These are phyloP conservation scores for Prunella himalayana DNA, from an alignment of 2,113 vertebrate genomes.

Conservation along the genomic window DNA sequence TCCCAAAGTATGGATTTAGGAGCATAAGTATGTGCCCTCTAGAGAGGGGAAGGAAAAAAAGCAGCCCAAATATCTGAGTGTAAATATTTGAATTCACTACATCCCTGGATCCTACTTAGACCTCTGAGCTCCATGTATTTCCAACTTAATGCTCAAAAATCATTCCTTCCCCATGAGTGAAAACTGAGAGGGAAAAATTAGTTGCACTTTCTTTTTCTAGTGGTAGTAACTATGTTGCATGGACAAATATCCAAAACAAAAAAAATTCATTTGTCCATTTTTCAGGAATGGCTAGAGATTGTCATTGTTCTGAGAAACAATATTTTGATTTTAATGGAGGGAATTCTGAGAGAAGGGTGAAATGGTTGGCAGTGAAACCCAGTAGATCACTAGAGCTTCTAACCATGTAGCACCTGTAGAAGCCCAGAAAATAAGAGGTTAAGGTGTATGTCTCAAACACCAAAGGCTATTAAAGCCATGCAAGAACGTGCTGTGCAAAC, in stretches of 20 bases:
- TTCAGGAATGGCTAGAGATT: not conserved
- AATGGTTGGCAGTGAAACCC: not conserved
- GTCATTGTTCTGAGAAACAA: not conserved
- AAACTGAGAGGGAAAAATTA: not conserved
- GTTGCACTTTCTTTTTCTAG: not conserved
- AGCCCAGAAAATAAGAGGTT: not conserved
- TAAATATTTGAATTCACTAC: not conserved
- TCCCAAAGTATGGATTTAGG: not conserved
- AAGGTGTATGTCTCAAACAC: not conserved
- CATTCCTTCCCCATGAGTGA: not conserved
- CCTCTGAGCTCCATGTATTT: not conserved
- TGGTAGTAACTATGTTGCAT: rapidly evolving
- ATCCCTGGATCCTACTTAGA: not conserved
- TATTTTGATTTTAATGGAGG: not conserved
- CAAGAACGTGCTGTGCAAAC: not conserved
- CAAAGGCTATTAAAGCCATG: not conserved
- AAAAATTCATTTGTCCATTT: not conserved
- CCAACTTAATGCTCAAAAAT: not conserved
- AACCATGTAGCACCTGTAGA: not conserved
- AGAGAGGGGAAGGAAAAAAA: not conserved
- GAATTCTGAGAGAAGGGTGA: not conserved
- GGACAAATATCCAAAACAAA: not conserved
- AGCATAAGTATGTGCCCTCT: not conserved
- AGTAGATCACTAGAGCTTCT: not conserved
- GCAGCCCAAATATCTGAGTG: not conserved